Conservation (phyloP, 1,140 invertebrate genomes). For the Vollenhovia emeryi region DNA sequence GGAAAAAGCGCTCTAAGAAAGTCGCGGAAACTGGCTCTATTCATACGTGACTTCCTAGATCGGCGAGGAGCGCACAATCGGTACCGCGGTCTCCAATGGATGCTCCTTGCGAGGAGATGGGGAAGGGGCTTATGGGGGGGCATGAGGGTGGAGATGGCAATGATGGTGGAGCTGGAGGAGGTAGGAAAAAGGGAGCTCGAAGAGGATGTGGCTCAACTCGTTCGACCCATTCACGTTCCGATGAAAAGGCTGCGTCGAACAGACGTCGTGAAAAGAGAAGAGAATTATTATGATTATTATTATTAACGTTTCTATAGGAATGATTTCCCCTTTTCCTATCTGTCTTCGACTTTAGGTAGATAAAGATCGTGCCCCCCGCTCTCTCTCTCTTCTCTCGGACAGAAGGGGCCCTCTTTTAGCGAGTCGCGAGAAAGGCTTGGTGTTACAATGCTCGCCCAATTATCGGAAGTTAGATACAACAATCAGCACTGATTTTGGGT, state of each 20-base stretch:
- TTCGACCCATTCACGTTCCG: constrained; percentile 82
- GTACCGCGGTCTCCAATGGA: constrained; percentile 67
- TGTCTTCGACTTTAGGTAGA: constrained; percentile 78
- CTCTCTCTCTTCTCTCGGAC: constrained; percentile 42
- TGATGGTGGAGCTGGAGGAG: constrained; percentile 62
- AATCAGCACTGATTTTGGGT: constrained; percentile 11
- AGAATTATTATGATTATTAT: constrained; percentile 84
- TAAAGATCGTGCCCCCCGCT: constrained; percentile 72
- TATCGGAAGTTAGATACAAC: constrained; percentile 12
- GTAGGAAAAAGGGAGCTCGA: constrained; percentile 72
- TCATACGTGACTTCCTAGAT: constrained; percentile 73
- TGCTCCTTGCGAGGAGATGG: constrained; percentile 63
- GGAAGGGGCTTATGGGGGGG: constrained; percentile 14
- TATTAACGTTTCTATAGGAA: constrained; percentile 83
- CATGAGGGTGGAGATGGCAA: constrained; percentile 46
- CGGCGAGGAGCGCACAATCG: constrained; percentile 64
- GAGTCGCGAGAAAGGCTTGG: constrained; percentile 62
- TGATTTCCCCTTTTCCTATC: constrained; percentile 80
- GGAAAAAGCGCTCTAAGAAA: constrained; percentile 39
- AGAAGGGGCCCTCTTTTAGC: constrained; percentile 55
- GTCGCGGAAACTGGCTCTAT: constrained; percentile 64
- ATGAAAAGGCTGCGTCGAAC: constrained; percentile 82
- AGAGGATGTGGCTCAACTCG: constrained; percentile 83
- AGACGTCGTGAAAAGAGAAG: constrained; percentile 82
- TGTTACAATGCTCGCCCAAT: constrained; percentile 65